A percentile compares a stretch with the other conserved stretches of the same genome.
Conservation (phyloP, 2,888 invertebrate genomes). For the Brachypterus glaber region DNA sequence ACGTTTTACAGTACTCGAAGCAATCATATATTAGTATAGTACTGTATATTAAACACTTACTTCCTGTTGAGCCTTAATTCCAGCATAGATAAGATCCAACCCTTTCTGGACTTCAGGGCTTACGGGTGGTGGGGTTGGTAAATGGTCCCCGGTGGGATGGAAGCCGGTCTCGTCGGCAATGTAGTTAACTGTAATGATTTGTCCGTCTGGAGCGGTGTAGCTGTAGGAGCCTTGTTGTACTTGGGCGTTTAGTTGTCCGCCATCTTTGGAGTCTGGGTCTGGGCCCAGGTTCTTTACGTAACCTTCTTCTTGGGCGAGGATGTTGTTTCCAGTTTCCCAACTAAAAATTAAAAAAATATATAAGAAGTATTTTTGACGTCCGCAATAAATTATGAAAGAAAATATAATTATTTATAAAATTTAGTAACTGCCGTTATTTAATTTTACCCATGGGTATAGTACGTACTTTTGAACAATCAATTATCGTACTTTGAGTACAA, state of each 20-base stretch:
- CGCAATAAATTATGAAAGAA: no score
- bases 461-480: no score
- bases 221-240: conserved; percentile 72
- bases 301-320: conserved; percentile 68
- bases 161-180: conserved; percentile 77
- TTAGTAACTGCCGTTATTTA: no score
- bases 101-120: conserved; percentile 80
- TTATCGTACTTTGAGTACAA: no score
- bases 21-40: no score
- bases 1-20: no score
- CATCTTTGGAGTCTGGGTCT: conserved; percentile 38
- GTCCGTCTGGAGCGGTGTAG: conserved; percentile 72
- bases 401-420: no score
- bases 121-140: conserved; percentile 76
- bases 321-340: conserved; percentile 78
- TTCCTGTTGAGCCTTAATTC: conserved; percentile 58
- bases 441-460: no score
- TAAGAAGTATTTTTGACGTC: neutral
- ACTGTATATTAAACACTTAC: conserved; percentile 35
- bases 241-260: conserved; percentile 57
- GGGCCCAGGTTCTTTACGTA: conserved; percentile 54
- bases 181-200: conserved; percentile 64
- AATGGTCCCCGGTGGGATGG: conserved; percentile 70
- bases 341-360: conserved; percentile 37
- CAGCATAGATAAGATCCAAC: conserved; percentile 76